Evolutionary conservation across 2,113 vertebrate genomes (phyloP).

Genomic region (Gobius niger): DNA sequence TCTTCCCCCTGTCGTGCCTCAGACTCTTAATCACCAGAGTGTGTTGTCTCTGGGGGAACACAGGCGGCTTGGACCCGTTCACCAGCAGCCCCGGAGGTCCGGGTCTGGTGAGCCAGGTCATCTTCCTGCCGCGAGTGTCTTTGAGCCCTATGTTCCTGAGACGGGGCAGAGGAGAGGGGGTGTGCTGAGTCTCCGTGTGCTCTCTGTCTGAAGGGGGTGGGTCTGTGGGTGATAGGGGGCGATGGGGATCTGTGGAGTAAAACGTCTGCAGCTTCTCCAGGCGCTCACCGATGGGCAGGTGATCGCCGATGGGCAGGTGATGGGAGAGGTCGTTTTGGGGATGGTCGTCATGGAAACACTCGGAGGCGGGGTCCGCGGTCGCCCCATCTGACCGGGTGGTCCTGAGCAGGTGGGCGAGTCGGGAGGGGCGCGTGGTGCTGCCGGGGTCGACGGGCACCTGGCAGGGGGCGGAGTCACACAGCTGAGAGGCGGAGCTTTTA

Average conservation of each 20-base stretch:
- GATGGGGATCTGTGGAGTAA: slow-evolving; percentile 60
- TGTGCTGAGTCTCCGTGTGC: slow-evolving; percentile 52
- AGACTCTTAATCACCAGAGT: slow-evolving; percentile 69
- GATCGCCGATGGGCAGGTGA: slow-evolving; percentile 51
- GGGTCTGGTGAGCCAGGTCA: slow-evolving; percentile 69
- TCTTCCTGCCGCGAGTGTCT: slow-evolving; percentile 69
- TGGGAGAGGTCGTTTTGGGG: slow-evolving; percentile 45
- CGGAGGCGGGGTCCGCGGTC: slow-evolving; percentile 32
- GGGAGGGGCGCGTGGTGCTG: slow-evolving; percentile 32
- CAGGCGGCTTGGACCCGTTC: slow-evolving; percentile 69
- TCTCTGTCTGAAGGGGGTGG: slow-evolving; percentile 33
- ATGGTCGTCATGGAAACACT: slow-evolving; percentile 43
- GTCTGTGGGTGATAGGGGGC: slow-evolving; percentile 53
- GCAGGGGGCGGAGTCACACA: slow-evolving; percentile 65
- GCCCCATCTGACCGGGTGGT: slow-evolving; percentile 43
- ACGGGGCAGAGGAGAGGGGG: slow-evolving; percentile 68
- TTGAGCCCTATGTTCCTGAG: slow-evolving; percentile 67
- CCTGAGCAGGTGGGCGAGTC: slow-evolving; percentile 57
- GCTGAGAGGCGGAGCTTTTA: slow-evolving; percentile 66
- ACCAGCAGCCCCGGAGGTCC: slow-evolving; percentile 54
- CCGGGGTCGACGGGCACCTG: slow-evolving; percentile 59
- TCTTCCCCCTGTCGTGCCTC: slow-evolving; percentile 74
- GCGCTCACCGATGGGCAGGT: slow-evolving; percentile 58
- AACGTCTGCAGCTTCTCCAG: slow-evolving; percentile 71
- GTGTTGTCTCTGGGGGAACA: slow-evolving; percentile 73